Base-by-base conservation (phyloP, 2,888 invertebrate genomes). In the Argyra leucocephala region DNA sequence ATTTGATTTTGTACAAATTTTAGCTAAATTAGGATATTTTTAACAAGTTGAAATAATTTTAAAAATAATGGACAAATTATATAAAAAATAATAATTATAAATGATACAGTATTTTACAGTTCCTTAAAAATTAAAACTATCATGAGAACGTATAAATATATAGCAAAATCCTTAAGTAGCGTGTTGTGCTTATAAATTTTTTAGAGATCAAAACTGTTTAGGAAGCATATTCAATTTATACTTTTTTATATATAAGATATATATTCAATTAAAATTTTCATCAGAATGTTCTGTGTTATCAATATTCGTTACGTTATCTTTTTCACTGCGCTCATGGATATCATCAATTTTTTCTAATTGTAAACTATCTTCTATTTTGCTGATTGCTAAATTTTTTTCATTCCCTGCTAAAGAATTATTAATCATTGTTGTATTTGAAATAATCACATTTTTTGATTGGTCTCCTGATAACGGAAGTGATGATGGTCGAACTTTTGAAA, bases 401-500 rank as follows among this genome's bases (percentile, higher is more conserved):
- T 15, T 60, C n/a, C 4, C 15, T 18, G 3, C n/a, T 22, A 67
- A 57, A 23, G 66, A 66, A 65, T 67, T 69, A 61, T 69, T 70
- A 31, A 62, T 62, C 3, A 48, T 15, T 18, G 18, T 5, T 2
- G 6, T 5, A 48, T 48, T 48, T 3, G 31, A 2, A 31, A 31
- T 12, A 31, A 10, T 31, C 1, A 31, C 9, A 10, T 31, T 31
- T 12, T 15, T 48, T 48, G 48, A 60, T 66, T 64, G 37, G 18
- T 65, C 60, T 67, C 71, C 64, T 66, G 74, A 77, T 59, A 80
- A 69, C 48, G 78, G 76, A 70, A 80, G 66, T 9, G 80, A 75
- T 15, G 80, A 80, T 31, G 80, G 80, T 24, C 80, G 73, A 37
- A 74, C 67, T 64, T 77, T 75, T 57, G 74, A 74, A 0, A 83